Percentiles rank a stretch among this genome's conserved stretches.
Conservation (phyloP, 2,113 vertebrate genomes). For the Pitta sordida region DNA sequence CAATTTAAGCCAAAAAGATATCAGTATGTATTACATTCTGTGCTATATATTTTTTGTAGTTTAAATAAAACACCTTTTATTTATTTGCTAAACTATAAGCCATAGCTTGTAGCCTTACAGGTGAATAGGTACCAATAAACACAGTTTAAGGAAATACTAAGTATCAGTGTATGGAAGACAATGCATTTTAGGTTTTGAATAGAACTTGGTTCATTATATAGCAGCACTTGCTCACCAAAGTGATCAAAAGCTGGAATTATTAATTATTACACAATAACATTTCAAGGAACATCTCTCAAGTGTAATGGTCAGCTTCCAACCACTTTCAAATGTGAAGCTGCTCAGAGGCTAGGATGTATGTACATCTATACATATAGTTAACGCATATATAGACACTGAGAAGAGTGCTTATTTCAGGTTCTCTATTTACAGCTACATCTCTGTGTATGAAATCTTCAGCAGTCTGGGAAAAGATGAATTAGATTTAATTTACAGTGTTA, state of each 20-base stretch:
- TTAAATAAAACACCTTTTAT: neutral
- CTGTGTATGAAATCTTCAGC: neutral
- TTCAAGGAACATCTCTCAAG: neutral
- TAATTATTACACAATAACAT: neutral
- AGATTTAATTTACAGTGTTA: neutral
- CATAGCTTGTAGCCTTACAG: neutral
- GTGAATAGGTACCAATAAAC: neutral
- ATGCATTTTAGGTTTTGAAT: neutral
- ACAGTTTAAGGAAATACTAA: neutral
- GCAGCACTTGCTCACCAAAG: neutral
- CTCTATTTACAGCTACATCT: neutral
- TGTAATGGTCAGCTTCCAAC: neutral
- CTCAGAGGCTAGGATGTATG: neutral
- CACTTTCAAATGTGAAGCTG: neutral
- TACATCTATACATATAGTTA: neutral
- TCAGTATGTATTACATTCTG: neutral
- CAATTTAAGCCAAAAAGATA: neutral
- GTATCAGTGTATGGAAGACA: neutral
- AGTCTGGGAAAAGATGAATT: neutral
- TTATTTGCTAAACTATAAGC: neutral
- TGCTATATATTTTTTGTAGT: neutral
- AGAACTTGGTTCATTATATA: neutral
- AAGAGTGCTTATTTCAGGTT: neutral
- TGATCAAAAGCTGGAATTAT: neutral
- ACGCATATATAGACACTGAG: accelerated